Base-by-base conservation (phyloP, 1,140 invertebrate genomes). In the Lepidurus couesii region DNA sequence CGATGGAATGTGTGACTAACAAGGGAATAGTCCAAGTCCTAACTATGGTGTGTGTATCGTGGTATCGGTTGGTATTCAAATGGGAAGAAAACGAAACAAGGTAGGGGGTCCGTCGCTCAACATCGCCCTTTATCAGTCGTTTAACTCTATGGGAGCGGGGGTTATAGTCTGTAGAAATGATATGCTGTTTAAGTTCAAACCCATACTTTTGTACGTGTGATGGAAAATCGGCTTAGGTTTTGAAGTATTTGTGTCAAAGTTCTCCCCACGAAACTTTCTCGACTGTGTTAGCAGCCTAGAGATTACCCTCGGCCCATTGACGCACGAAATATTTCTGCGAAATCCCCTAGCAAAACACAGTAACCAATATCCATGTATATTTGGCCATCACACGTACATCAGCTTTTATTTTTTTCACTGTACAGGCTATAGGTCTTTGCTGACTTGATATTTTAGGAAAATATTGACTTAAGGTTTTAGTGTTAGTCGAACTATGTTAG, bases 1-100 rank as follows among this genome's bases (percentile, higher is more conserved):
- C 21, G 53, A 65, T 65, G 53, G 53, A 65, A 65, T 65, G 53
- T 65, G 53, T 65, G 53, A 65, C 53, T 65, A 65, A 65, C 53
- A 11, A 65, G 16, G 16, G 53, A 16, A 65, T 13, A 65, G 53
- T 13, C 53, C 1, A 65, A 65, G 21, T n/a, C 8, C 34, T 34
- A 34, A 65, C 53, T 7, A n/a, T n/a, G 21, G 6, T n/a, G 53
- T 16, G 53, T 7, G 53, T 65, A 16, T 21, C 13, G n/a, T n/a
- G 53, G n/a, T 21, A 65, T 65, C n/a, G 53, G 16, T 65, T 13
- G 53, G 53, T 65, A 65, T 65, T 65, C 53, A 65, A 65, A 65
- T 65, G 0, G 53, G n/a, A 21, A 5, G 21, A 65, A 65, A 65
- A 13, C 21, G 53, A 65, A 65, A 65, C 53, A 65, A 21, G 53